Percentiles rank a stretch among this genome's conserved stretches.
These are phyloP conservation scores for Cetonia aurata DNA, from an alignment of 2,888 invertebrate species.

Conservation along the genomic window DNA sequence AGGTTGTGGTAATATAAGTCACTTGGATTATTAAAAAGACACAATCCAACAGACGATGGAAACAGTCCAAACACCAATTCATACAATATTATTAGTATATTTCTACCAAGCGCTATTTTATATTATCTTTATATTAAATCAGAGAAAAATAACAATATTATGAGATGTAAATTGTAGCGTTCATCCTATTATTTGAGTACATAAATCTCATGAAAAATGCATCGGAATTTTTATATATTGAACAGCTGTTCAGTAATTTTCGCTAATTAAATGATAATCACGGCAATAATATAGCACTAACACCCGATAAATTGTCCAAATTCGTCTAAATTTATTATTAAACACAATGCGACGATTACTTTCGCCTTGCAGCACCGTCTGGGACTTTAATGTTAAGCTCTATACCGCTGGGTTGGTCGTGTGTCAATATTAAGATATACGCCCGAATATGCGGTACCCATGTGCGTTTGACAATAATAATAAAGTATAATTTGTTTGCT, in stretches of 20 bases:
- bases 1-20: too few relatives aligned
- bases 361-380: constrained; percentile 23
- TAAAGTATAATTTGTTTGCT: constrained; percentile 39
- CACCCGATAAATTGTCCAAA: constrained; percentile 36
- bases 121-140: too few relatives aligned
- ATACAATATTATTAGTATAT: too few relatives aligned
- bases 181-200: not conserved
- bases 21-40: too few relatives aligned
- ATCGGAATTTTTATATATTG: not conserved
- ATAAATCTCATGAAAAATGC: constrained; percentile 19
- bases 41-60: too few relatives aligned
- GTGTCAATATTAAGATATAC: constrained; percentile 38
- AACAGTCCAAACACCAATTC: too few relatives aligned
- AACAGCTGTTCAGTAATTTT: constrained; percentile 31
- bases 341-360: constrained; percentile 25
- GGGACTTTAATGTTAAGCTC: not conserved
- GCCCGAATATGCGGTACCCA: constrained; percentile 6
- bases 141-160: too few relatives aligned
- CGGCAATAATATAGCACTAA: constrained; percentile 30
- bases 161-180: too few relatives aligned
- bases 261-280: constrained; percentile 34
- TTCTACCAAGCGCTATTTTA: too few relatives aligned
- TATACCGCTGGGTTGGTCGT: not conserved
- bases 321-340: constrained; percentile 37
- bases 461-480: constrained; percentile 36